These are phyloP conservation scores for Ceyx melanurus DNA, from an alignment of 2,113 vertebrate species.

Conservation along the genomic window DNA sequence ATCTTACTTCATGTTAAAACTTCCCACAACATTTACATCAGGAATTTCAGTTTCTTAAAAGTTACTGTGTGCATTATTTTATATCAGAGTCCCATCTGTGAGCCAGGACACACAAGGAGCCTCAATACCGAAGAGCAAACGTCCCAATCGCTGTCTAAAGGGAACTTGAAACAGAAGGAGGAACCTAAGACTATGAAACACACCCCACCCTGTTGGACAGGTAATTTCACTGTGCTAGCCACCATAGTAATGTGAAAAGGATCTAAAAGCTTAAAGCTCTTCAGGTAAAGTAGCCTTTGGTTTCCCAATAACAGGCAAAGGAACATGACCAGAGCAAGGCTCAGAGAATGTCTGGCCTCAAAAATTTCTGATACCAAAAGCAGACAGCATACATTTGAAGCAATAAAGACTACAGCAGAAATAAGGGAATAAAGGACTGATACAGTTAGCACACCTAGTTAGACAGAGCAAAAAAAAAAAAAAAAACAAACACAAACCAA, in stretches of 20 bases:
- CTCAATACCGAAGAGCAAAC: background rate
- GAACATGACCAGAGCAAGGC: background rate
- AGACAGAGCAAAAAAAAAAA: background rate
- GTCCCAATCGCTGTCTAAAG: background rate
- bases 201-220: accelerated
- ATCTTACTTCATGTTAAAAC: background rate
- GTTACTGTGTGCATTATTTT: background rate
- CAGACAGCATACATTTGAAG: background rate
- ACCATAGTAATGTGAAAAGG: background rate
- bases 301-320: background rate
- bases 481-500: too few species aligned
- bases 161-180: background rate
- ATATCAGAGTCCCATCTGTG: background rate
- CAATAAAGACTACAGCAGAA: background rate
- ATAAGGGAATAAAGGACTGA: background rate
- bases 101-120: background rate
- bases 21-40: background rate
- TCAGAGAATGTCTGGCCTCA: background rate
- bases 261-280: background rate
- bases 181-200: background rate
- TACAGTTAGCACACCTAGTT: background rate
- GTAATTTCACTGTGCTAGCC: background rate
- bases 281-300: background rate
- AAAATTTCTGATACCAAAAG: background rate
- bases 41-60: background rate